Evolutionary conservation across 2,888 invertebrate genomes (phyloP).

Genomic region (Capitulum mitella): DNA sequence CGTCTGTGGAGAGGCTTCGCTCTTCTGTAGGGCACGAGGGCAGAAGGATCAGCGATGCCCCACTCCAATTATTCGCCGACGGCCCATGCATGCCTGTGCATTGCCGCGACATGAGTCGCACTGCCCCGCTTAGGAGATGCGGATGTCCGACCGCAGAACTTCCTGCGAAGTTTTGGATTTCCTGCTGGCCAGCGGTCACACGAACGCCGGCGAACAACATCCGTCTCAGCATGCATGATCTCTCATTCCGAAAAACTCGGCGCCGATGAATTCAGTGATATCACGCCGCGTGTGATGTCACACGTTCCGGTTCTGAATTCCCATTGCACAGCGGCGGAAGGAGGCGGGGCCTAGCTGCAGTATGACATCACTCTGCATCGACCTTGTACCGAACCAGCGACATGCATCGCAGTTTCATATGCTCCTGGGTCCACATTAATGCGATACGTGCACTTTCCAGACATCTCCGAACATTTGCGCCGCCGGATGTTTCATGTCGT

Average conservation of each 20-base stretch:
- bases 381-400: too few species aligned
- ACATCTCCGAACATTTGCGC: too few species aligned
- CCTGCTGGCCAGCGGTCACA: neutral
- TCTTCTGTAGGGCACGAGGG: too few species aligned
- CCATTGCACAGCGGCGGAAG: constrained; percentile 7
- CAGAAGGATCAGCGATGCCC: too few species aligned
- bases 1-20: too few species aligned
- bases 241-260: neutral
- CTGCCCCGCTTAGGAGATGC: neutral
- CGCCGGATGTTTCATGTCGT: neutral
- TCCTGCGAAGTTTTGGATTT: neutral
- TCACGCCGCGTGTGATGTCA: neutral
- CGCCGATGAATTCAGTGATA: constrained; percentile 16
- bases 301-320: neutral
- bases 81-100: too few species aligned
- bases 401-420: too few species aligned
- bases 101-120: too few species aligned
- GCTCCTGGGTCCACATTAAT: too few species aligned
- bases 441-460: too few species aligned
- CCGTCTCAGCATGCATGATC: neutral
- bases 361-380: neutral
- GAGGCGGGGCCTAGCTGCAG: neutral
- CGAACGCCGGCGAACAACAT: neutral
- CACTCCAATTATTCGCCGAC: too few species aligned
- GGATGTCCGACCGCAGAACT: neutral